These are phyloP conservation scores for Anser cygnoides DNA, from an alignment of 2,113 vertebrate genomes.

Conservation along the genomic window DNA sequence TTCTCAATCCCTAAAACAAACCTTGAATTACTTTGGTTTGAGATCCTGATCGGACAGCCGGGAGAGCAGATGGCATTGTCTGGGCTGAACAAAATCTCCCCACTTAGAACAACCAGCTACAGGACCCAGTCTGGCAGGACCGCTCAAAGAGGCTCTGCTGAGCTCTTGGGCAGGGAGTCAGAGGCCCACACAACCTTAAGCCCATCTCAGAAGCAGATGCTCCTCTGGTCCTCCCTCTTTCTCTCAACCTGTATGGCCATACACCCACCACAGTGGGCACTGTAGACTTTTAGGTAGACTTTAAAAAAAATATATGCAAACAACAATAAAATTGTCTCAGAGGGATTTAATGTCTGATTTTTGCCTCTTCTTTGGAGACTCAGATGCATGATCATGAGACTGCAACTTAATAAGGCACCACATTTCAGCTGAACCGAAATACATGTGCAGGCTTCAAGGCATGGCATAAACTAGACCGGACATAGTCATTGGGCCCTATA, in stretches of 20 bases:
- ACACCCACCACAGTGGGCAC: neutral
- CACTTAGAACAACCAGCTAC: neutral
- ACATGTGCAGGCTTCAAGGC: neutral
- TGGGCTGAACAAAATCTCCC: neutral
- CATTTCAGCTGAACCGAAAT: neutral
- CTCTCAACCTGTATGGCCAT: neutral
- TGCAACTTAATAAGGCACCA: neutral
- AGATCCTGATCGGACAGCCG: neutral
- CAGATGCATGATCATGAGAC: neutral
- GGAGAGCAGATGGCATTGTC: neutral
- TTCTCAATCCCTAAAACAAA: neutral
- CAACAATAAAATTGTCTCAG: neutral
- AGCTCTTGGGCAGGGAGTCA: neutral
- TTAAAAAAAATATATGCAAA: too few species aligned
- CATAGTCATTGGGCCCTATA: neutral
- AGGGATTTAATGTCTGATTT: neutral
- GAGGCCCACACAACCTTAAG: neutral
- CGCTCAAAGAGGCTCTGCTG: neutral
- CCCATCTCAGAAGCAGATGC: neutral
- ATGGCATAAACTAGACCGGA: neutral
- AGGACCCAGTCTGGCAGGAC: neutral
- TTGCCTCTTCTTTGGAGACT: neutral
- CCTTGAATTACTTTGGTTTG: neutral
- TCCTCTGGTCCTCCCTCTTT: neutral
- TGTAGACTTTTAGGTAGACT: too few species aligned